Evolutionary conservation across 2,113 vertebrate genomes (phyloP), one percentile per base, ranked within the genome.

Genomic region (Brachypteracias leptosomus): DNA sequence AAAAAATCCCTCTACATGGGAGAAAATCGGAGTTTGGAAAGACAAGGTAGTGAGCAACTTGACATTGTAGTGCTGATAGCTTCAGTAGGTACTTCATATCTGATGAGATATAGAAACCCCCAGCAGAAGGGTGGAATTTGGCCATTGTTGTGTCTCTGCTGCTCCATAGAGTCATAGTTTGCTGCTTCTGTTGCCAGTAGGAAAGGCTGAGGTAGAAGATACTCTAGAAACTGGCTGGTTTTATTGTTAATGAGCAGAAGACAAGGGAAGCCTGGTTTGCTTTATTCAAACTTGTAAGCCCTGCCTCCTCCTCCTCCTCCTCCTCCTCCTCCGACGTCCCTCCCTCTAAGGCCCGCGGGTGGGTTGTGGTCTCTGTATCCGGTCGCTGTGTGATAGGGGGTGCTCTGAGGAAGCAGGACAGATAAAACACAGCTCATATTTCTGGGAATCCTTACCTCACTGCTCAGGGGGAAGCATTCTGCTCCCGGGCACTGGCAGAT

Each of bases 381-480:
- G 95, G 89, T 51, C 12, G 4, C n/a, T 25, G 42, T 9, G 92
- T 70, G 93, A 93, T 93, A 90, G 80, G 46, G 62, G 26, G 68
- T 36, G 84, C 29, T 2, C 81, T 84, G 90, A 94, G 91, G 95
- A 84, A 89, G 95, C 66, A 28, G 95, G 78, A 73, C 90, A 94
- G 96, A 97, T 95, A 96, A 94, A 94, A 19, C 75, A n/a, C 0
- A 66, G 93, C 89, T 96, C 38, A 0, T 85, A 1, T 57, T 97
- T 97, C 96, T 97, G 94, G 97, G 97, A 97, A 97, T 96, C 92
- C 89, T 95, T 86, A 58, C 88, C 89, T 71, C 90, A 44, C 19
- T 54, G 91, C 90, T 58, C 72, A 19, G 85, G 88, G 85, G 96
- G 92, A 96, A 91, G 91, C 47, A 90, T 0, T 79, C 79, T n/a